Evolutionary conservation across 2,888 invertebrate genomes (phyloP).

Genomic region (Synanthedon formicaeformis): DNA sequence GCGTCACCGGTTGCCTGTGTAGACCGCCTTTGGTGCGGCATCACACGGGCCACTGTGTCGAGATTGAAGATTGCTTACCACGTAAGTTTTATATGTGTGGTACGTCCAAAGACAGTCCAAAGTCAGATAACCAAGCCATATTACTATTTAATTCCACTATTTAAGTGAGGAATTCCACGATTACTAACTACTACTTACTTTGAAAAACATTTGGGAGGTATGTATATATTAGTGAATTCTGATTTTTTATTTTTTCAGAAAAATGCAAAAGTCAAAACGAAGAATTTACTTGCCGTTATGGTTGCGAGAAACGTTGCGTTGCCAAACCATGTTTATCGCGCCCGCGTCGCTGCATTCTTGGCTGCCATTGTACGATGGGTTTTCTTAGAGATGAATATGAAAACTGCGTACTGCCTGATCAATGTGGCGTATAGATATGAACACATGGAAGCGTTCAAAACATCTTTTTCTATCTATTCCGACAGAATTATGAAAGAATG

Average conservation of each 20-base stretch:
- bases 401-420: neutral
- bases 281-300: slow-evolving; percentile 40
- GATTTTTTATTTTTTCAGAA: slow-evolving; percentile 19
- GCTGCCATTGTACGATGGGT: slow-evolving; percentile 38
- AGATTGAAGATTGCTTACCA: slow-evolving; percentile 21
- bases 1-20: slow-evolving; percentile 46
- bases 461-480: too few species aligned
- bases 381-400: slow-evolving; percentile 23
- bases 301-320: slow-evolving; percentile 37
- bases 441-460: neutral
- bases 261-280: slow-evolving; percentile 33
- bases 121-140: too few species aligned
- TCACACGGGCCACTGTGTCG: slow-evolving; percentile 38
- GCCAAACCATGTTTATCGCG: slow-evolving; percentile 13
- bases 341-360: slow-evolving; percentile 30
- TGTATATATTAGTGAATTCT: too few species aligned
- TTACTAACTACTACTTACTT: too few species aligned
- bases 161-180: too few species aligned
- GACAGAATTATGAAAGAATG: too few species aligned
- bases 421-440: neutral
- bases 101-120: too few species aligned
- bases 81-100: neutral
- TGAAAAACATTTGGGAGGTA: too few species aligned
- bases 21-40: slow-evolving; percentile 43
- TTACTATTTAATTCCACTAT: too few species aligned